phyloP scores from a whole-genome alignment of 2,888 invertebrate genomes.

The Agriopis aurantiaria region DNA sequence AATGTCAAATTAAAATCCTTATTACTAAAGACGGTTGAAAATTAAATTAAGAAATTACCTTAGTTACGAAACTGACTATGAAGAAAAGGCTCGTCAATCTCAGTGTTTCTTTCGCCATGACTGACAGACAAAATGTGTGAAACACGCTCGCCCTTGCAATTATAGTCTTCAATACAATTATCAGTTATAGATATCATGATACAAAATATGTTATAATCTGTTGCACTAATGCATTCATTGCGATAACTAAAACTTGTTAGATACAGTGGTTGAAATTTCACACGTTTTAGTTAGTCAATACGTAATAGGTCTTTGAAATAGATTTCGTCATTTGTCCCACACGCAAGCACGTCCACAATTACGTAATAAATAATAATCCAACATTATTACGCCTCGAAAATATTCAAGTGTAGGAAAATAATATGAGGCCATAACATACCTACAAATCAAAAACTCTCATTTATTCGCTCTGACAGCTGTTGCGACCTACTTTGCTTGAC shows the following conservation, averaged over 20 bases:
- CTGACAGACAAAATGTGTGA: slow-evolving; percentile 6
- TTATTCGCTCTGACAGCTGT: no score
- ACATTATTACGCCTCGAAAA: no score
- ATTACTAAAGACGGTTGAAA: no score
- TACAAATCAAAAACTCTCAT: no score
- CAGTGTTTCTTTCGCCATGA: slow-evolving; percentile 15
- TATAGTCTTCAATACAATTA: slow-evolving; percentile 1
- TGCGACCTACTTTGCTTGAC: no score
- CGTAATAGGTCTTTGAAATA: background rate
- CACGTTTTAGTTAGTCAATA: slow-evolving; percentile 1
- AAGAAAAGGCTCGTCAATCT: background rate
- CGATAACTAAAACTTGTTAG: background rate
- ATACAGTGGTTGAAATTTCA: background rate
- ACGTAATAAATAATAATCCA: no score
- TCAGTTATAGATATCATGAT: background rate
- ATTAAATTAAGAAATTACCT: background rate
- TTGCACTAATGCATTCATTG: background rate
- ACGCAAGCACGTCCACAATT: no score
- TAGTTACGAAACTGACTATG: background rate
- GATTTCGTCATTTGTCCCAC: no score
- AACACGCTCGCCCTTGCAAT: background rate
- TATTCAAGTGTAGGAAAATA: no score
- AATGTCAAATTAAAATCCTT: no score
- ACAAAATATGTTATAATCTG: background rate
- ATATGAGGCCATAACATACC: no score